A percentile compares a stretch with the other conserved stretches of the same genome.
phyloP scores from a whole-genome alignment of 2,113 vertebrate genomes.

The Alligator mississippiensis region DNA sequence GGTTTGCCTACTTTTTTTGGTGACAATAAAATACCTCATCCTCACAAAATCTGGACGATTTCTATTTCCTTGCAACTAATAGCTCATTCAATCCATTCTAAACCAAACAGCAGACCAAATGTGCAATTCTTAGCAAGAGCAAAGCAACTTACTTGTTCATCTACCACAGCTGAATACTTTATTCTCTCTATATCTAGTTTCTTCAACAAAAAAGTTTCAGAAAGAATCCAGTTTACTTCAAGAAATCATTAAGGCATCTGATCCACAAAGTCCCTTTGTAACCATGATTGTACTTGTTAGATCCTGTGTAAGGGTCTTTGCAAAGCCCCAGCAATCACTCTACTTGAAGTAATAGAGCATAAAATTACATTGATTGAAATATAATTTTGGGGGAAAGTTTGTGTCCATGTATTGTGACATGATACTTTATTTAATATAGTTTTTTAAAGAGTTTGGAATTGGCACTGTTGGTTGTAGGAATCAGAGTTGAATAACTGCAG shows the following conservation, averaged over 20 bases:
- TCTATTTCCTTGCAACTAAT: slow-evolving; percentile 3
- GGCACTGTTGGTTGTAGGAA: neutral
- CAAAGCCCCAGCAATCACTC: neutral
- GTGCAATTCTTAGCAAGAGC: neutral
- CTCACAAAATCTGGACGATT: slow-evolving; percentile 10
- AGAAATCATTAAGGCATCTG: neutral
- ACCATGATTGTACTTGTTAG: neutral
- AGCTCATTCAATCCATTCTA: neutral
- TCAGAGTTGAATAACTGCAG: neutral
- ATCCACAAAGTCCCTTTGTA: neutral
- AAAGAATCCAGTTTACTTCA: neutral
- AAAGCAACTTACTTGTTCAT: slow-evolving; percentile 9
- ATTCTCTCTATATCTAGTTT: neutral
- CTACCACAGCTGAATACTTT: neutral
- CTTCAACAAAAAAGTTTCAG: neutral
- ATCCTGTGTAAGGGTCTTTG: neutral
- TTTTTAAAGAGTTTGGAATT: neutral
- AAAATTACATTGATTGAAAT: too few species aligned
- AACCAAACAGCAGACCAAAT: neutral
- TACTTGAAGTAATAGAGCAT: too few species aligned
- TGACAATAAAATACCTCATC: neutral
- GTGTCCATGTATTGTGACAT: neutral
- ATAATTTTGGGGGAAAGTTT: neutral
- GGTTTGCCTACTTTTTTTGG: neutral
- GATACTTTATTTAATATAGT: neutral